Evolutionary conservation across 2,888 invertebrate species (phyloP).

Genomic region (Campoplex capitator): DNA sequence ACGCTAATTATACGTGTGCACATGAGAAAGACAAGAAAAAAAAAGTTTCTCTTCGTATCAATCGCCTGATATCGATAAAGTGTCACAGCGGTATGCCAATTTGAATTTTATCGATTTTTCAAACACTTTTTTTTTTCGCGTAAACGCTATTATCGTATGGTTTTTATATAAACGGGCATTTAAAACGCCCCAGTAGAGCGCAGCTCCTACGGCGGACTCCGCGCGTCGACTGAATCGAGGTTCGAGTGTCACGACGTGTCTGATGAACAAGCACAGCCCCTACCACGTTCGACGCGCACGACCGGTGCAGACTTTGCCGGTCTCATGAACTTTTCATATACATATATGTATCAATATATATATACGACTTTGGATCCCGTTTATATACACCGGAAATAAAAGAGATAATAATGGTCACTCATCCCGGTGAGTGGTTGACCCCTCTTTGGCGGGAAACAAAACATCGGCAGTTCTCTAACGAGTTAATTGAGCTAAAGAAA

Average conservation of each 20-base stretch:
- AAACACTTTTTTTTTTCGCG: not conserved
- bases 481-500: conserved; percentile 17
- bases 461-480: not conserved
- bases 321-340: conserved; percentile 22
- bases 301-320: conserved; percentile 53
- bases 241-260: conserved; percentile 51
- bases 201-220: conserved; percentile 77
- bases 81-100: not conserved
- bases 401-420: conserved; percentile 32
- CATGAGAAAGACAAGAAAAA: conserved; percentile 44
- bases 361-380: not conserved
- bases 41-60: conserved; percentile 26
- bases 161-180: conserved; percentile 23
- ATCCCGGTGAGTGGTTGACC: conserved; percentile 39
- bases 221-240: conserved; percentile 70
- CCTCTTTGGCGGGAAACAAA: not conserved
- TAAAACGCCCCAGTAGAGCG: conserved; percentile 70
- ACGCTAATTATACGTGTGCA: conserved; percentile 52
- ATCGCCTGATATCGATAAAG: not conserved
- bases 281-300: conserved; percentile 70
- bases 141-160: not conserved
- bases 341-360: not conserved
- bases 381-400: conserved; percentile 21
- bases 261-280: conserved; percentile 52
- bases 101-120: not conserved